Evolutionary conservation across 2,113 vertebrate species (phyloP), one percentile per base, ranked within the genome.

Genomic region (Climacteris rufus): DNA sequence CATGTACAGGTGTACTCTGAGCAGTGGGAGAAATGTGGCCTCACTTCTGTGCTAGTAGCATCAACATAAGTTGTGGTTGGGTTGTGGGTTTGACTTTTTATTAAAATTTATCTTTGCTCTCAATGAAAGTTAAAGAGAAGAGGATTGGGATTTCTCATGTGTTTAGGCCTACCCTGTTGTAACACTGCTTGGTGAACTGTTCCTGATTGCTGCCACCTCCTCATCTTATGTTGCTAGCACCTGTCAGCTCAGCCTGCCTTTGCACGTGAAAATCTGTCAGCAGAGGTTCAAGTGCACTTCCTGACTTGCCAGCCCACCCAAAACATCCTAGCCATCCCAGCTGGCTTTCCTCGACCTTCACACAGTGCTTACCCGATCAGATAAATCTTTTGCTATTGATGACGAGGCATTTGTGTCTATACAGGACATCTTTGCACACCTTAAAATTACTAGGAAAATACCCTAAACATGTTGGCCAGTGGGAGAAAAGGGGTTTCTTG

Each of bases 231-330:
- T 85, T 94, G 88, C 87, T 65, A 72, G 83, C 81, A 94, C 81
- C 89, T 94, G 84, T 42, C 59, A 83, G 27, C 77, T 85, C 63
- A 80, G 89, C 63, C 63, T n/a, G n/a, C n/a, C n/a, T n/a, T n/a
- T n/a, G n/a, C n/a, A n/a, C n/a, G n/a, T n/a, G n/a, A 69, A 65
- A 85, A 87, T 83, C 93, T 90, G 71, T 86, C 84, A 85, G 57
- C 74, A 87, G 79, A 93, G 85, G 78, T 76, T 37, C 89, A 80
- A 77, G 50, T 50, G 45, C 9, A 8, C 57, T 93, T 96, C 81
- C 87, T 89, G 93, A 87, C 81, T 44, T 13, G 10, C 23, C 83
- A 92, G 61, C 77, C 74, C 40, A 68, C 65, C 56, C 23, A 1
- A 92, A 93, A 71, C 37, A 83, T 85, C 53, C 71, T 22, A 61